Base-by-base conservation (phyloP, 2,888 invertebrate genomes). In the Coleophora flavipennella region DNA sequence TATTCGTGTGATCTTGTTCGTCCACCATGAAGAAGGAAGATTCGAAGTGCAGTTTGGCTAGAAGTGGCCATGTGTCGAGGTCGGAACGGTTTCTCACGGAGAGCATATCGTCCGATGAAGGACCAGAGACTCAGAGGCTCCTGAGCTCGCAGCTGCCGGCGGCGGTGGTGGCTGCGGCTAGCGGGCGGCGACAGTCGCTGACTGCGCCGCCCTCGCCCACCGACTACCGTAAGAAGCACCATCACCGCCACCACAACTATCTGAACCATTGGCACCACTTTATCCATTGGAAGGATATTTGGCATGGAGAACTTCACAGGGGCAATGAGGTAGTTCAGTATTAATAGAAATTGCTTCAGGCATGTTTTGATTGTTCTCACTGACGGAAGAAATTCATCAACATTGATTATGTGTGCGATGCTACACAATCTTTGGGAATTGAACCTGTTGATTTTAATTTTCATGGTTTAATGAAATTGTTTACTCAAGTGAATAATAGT, bases 141-240 rank as follows among this genome's bases (percentile, higher is more conserved):
- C 62, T 84, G 49, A 59, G 50, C 49, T 56, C 63, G 12, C 74
- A 71, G 50, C 63, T 73, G 32, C 66, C 70, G 14, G 57, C 67
- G 10, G 62, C 65, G 40, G 59, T 79, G 42, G 63, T 76, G 36
- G 62, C 66, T 27, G 66, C 67, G 33, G 52, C 59, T 41, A 58
- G 62, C 42, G 62, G 62, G 27, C 69, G 84, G 3, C 64, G 85
- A 31, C 66, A 69, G 48, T 85, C 85, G 2, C 62, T 85, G 35
- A 85, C 85, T 6, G 85, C 84, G 20, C 85, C 85, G 10, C 81
- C 85, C 0, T 85, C 85, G 25, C 85, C 85, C 7, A 76, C 73
- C n/a, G 83, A 83, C 42, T 79, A 70, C 29, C 67, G 81, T 45
- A 80, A 83, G 61, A 80, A 81, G 62, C 74, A 69, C 46, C 75